Conservation (phyloP, 1,140 invertebrate genomes). For the Bombus breviceps region DNA sequence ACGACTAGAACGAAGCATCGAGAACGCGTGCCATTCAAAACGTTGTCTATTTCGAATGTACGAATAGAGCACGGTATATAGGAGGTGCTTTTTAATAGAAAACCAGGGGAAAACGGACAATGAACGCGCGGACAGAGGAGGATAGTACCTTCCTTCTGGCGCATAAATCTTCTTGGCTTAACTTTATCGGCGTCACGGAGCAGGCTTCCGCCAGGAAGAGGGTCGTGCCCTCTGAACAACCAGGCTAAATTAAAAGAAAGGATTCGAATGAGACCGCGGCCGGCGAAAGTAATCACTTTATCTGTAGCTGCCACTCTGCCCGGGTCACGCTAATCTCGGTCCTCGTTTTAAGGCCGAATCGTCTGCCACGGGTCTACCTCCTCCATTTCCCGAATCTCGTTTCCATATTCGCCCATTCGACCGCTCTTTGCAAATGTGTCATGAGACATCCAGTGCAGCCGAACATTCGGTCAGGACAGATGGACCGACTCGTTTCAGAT, state of each 20-base stretch:
- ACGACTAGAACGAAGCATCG: not conserved
- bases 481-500: not conserved
- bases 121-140: conserved; percentile 18
- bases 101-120: not conserved
- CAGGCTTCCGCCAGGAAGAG: conserved; percentile 17
- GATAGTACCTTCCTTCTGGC: conserved; percentile 28
- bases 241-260: conserved; percentile 73
- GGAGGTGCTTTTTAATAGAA: not conserved
- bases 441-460: too few relatives aligned
- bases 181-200: conserved; percentile 68
- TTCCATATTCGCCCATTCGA: conserved; percentile 53
- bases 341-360: conserved; percentile 60
- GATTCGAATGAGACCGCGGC: conserved; percentile 70
- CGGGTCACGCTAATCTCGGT: conserved; percentile 57
- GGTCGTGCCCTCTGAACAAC: conserved; percentile 44
- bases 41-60: not conserved
- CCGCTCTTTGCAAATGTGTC: not conserved
- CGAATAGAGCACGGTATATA: not conserved
- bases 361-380: conserved; percentile 25
- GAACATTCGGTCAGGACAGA: not conserved
- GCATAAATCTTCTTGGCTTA: conserved; percentile 69
- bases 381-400: conserved; percentile 40
- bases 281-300: conserved; percentile 74
- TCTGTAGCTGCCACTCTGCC: conserved; percentile 67
- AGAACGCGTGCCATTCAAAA: not conserved